These are phyloP conservation scores for Xyrauchen texanus DNA, from an alignment of 2,113 vertebrate genomes.

Conservation along the genomic window DNA sequence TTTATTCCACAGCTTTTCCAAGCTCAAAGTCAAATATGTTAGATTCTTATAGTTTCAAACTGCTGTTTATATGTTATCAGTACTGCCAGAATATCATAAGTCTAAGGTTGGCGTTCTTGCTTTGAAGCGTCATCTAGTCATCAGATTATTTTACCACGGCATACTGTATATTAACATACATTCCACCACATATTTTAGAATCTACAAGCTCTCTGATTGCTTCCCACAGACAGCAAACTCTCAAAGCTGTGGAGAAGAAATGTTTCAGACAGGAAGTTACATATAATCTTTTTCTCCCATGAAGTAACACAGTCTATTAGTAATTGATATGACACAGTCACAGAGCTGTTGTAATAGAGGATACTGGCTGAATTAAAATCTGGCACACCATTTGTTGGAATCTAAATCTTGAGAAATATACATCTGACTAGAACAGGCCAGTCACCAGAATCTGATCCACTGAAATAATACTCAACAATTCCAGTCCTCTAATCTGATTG, in stretches of 20 bases:
- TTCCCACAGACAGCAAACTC: slow-evolving; percentile 1
- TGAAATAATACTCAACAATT: not conserved
- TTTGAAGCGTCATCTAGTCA: slow-evolving; percentile 44
- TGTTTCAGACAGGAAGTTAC: slow-evolving; percentile 14
- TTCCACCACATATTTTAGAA: not conserved
- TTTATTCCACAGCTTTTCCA: not conserved
- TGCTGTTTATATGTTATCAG: slow-evolving; percentile 40
- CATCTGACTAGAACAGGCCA: not conserved
- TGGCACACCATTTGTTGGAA: not conserved
- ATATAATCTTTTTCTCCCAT: slow-evolving; percentile 16
- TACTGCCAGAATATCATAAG: slow-evolving; percentile 1
- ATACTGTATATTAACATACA: slow-evolving; percentile 45
- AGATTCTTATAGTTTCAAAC: not conserved
- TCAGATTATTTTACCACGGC: slow-evolving; percentile 36
- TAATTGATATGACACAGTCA: slow-evolving; percentile 7
- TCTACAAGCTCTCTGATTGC: slow-evolving; percentile 8
- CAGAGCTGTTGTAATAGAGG: not conserved
- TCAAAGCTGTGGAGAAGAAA: not conserved
- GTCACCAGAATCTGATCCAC: not conserved
- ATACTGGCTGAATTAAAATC: not conserved
- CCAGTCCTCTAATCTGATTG: not conserved
- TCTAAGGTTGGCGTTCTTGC: slow-evolving; percentile 32
- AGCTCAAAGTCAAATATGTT: not conserved
- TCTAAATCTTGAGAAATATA: not conserved
- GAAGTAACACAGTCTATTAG: slow-evolving; percentile 16